Evolutionary conservation across 2,888 invertebrate genomes (phyloP), one percentile per base, ranked within the genome.

Genomic region (Protophormia terraenovae): DNA sequence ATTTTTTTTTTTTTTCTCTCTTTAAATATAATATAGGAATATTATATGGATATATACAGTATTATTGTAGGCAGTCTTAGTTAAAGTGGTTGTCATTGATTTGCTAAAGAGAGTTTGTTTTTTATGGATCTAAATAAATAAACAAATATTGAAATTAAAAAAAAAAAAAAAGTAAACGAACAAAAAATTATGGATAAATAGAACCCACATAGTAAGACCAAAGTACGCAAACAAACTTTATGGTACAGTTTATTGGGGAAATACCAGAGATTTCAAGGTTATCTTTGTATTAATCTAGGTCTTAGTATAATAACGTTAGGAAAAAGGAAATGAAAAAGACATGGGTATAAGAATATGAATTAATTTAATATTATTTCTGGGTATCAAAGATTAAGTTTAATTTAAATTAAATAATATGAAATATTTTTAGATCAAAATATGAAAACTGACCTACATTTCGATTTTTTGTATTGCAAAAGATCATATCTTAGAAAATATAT

Each of bases 51-150:
- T 45, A n/a, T 32, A 50, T 16, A 10, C 0, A 22, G 29, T 72
- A 41, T 32, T 14, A 6, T 71, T 45, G 64, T 69, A 47, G 55
- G 76, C 19, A 76, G 62, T 24, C 62, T 78, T 45, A 38, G 32
- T n/a, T n/a, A n/a, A n/a, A 55, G 76, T 82, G 71, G 76, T 71
- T 82, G 55, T 82, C 82, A 82, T 82, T 71, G 76, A 82, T 82
- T 82, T 77, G 27, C 38, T 38, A 77, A 64, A 71, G 58, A 77
- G 32, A 24, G 62, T 60, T 71, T 67, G 6, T n/a, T 64, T 19
- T 47, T n/a, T 69, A 80, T 53, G 10, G 41, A 29, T 22, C 35
- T 72, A 62, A 69, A 76, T 55, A 64, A 76, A 41, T 24, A 50
- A 27, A 62, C 16, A 45, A 53, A 29, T 41, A 35, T 38, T n/a